These are phyloP conservation scores for Odobenus rosmarus DNA, from an alignment of 2,113 vertebrate genomes.

Conservation along the genomic window DNA sequence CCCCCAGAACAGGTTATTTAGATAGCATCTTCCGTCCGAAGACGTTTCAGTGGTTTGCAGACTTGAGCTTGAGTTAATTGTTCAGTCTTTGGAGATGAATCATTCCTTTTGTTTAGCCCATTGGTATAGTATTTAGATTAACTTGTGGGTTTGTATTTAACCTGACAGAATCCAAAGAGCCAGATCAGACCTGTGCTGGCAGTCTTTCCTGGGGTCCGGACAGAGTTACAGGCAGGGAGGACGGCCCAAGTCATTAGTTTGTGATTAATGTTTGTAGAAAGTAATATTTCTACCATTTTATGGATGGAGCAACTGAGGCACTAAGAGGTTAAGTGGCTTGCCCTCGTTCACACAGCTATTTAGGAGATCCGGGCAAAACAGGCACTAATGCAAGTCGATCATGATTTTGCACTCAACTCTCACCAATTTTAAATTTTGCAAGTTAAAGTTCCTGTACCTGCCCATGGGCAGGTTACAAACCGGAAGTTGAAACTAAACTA, in stretches of 20 bases:
- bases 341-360: background rate
- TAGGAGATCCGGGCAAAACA: background rate
- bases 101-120: slow-evolving; percentile 32
- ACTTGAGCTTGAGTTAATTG: background rate
- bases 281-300: slow-evolving; percentile 69
- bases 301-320: slow-evolving; percentile 56
- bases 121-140: slow-evolving; percentile 65
- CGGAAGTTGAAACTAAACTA: background rate
- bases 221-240: background rate
- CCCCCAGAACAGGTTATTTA: background rate
- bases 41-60: slow-evolving; percentile 24
- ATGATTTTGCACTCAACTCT: background rate
- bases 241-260: background rate
- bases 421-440: background rate
- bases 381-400: background rate
- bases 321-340: slow-evolving; percentile 50
- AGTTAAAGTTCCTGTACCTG: background rate
- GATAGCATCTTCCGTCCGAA: background rate
- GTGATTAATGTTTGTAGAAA: slow-evolving; percentile 44
- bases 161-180: slow-evolving; percentile 43
- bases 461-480: background rate
- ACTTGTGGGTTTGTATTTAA: slow-evolving; percentile 41
- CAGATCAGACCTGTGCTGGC: background rate
- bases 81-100: background rate
- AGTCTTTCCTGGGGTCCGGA: background rate